A percentile compares a stretch with the other conserved stretches of the same genome.
phyloP scores from a whole-genome alignment of 2,797 vertebrate genomes.

The Clarias pachynema region DNA sequence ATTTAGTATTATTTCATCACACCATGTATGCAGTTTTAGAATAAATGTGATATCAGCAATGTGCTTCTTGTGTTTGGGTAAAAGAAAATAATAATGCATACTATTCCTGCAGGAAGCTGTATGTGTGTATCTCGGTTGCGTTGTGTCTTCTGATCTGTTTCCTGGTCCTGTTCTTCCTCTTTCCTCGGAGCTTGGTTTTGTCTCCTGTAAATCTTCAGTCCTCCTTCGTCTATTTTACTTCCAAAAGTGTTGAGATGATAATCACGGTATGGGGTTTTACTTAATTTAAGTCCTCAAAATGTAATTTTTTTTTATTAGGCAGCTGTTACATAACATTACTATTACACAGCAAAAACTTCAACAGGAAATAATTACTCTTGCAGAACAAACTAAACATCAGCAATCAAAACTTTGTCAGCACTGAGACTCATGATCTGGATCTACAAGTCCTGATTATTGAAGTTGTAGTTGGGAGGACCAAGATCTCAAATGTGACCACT shows the following conservation, averaged over 20 bases:
- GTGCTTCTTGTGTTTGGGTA: constrained; percentile 1
- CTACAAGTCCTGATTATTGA: constrained; percentile 76
- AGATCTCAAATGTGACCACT: constrained; percentile 66
- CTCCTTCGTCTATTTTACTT: constrained; percentile 71
- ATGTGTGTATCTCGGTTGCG: constrained; percentile 77
- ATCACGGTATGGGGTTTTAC: constrained; percentile 73
- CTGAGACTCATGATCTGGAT: constrained; percentile 72
- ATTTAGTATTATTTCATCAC: neutral
- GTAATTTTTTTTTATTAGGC: neutral
- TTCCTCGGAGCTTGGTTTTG: constrained; percentile 79
- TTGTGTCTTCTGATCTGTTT: constrained; percentile 75
- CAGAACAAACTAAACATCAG: constrained; percentile 84
- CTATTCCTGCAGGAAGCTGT: constrained; percentile 78
- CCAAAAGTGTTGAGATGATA: constrained; percentile 66
- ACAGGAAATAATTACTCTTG: constrained; percentile 16
- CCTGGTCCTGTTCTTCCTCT: constrained; percentile 85
- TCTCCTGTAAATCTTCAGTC: constrained; percentile 78
- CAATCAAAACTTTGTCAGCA: constrained; percentile 83
- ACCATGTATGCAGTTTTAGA: neutral
- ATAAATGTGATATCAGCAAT: neutral
- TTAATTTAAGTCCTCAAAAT: neutral
- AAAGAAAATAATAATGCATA: neutral
- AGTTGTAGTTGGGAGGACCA: constrained; percentile 75
- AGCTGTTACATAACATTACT: neutral
- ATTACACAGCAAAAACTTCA: neutral